These are phyloP conservation scores for Oscheius sp. DNA, from an alignment of 2,888 invertebrate species.

Conservation along the genomic window DNA sequence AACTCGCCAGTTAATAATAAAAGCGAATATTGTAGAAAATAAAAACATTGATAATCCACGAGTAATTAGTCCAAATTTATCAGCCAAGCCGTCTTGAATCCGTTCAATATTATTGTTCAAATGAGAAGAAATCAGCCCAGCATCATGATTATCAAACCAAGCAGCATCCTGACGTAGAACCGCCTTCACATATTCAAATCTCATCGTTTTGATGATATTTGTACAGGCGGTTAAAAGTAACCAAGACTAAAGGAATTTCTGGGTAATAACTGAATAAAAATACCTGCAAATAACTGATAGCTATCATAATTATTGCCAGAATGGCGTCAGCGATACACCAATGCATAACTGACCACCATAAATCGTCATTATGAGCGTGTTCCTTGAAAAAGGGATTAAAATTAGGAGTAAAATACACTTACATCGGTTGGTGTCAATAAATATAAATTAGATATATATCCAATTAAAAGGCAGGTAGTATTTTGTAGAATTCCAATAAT, in stretches of 20 bases:
- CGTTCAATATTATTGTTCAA: constrained; percentile 43
- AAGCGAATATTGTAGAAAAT: constrained; percentile 49
- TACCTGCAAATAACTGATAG: constrained; percentile 25
- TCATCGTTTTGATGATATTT: constrained; percentile 28
- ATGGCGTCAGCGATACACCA: constrained; percentile 22
- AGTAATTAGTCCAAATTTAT: constrained; percentile 52
- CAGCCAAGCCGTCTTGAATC: constrained; percentile 44
- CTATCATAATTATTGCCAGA: constrained; percentile 16
- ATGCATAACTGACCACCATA: constrained; percentile 27
- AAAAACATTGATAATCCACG: constrained; percentile 57
- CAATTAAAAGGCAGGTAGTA: constrained; percentile 36
- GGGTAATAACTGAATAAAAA: not conserved
- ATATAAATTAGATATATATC: constrained; percentile 36
- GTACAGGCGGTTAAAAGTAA: constrained; percentile 21
- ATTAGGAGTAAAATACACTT: too few relatives aligned
- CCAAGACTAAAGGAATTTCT: constrained; percentile 23
- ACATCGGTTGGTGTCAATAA: not conserved
- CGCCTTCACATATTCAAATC: constrained; percentile 47
- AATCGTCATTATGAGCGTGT: constrained; percentile 24
- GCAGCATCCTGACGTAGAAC: constrained; percentile 53
- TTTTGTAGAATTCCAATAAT: constrained; percentile 28
- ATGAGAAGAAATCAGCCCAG: constrained; percentile 52
- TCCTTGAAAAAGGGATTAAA: too few relatives aligned
- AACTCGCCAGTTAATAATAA: constrained; percentile 52
- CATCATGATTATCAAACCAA: constrained; percentile 46